These are phyloP conservation scores for Oxygymnocypris stewartii DNA, from an alignment of 2,113 vertebrate species.

Conservation along the genomic window DNA sequence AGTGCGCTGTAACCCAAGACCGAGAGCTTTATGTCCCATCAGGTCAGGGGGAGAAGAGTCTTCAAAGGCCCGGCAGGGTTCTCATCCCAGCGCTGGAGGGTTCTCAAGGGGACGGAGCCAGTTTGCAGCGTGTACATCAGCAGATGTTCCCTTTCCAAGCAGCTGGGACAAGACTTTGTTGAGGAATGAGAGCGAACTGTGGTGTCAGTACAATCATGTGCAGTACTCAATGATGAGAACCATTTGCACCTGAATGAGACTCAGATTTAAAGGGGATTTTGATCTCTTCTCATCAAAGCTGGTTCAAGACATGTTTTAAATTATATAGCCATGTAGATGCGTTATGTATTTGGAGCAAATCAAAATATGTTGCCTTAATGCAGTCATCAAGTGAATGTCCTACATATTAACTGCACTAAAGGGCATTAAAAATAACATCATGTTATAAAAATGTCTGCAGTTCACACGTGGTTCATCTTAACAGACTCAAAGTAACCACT, in stretches of 20 bases:
- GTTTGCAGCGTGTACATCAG: conserved; percentile 42
- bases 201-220: conserved; percentile 57
- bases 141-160: conserved; percentile 58
- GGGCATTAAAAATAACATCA: conserved; percentile 9
- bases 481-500: conserved; percentile 57
- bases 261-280: not conserved
- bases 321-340: not conserved
- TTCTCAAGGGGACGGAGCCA: conserved; percentile 42
- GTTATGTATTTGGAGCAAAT: conserved; percentile 5
- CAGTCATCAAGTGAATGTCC: not conserved
- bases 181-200: conserved; percentile 48
- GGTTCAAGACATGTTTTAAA: not conserved
- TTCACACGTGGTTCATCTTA: conserved; percentile 66
- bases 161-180: conserved; percentile 60
- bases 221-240: conserved; percentile 49
- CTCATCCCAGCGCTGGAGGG: conserved; percentile 46
- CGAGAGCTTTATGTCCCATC: conserved; percentile 44
- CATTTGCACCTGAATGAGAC: conserved; percentile 46
- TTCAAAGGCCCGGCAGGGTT: conserved; percentile 57
- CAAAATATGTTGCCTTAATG: not conserved
- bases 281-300: conserved; percentile 19
- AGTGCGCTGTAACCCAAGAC: conserved; percentile 46
- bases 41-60: conserved; percentile 40
- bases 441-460: conserved; percentile 22
- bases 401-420: not conserved